These are phyloP conservation scores for Fratercula arctica DNA, from an alignment of 2,797 vertebrate species.

Conservation along the genomic window DNA sequence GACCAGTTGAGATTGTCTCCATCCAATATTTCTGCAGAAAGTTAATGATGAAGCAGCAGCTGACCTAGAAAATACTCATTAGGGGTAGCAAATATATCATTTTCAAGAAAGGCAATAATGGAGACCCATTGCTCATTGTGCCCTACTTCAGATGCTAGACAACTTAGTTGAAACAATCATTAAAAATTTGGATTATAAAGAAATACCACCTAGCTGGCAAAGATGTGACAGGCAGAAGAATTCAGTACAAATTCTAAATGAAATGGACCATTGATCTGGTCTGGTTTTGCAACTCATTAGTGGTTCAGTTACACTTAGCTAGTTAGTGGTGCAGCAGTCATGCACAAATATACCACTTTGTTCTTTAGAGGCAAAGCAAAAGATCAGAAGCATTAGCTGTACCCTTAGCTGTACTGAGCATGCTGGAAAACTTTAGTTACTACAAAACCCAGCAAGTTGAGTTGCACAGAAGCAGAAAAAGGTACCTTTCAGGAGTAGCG, in stretches of 20 bases:
- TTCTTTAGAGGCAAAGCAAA: neutral
- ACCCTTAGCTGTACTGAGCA: neutral
- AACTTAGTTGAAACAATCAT: slow-evolving; percentile 15
- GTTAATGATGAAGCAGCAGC: slow-evolving; percentile 17
- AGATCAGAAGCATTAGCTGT: neutral
- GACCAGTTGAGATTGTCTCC: neutral
- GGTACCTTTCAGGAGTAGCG: neutral
- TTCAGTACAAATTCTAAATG: neutral
- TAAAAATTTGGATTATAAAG: slow-evolving; percentile 5
- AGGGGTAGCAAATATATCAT: neutral
- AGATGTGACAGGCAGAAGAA: neutral
- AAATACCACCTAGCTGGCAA: neutral
- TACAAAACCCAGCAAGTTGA: neutral
- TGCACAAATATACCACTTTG: neutral
- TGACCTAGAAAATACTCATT: slow-evolving; percentile 20
- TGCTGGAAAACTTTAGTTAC: neutral
- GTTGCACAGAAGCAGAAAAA: neutral
- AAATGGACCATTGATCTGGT: neutral
- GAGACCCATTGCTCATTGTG: neutral
- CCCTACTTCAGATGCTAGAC: neutral
- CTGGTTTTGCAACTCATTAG: slow-evolving; percentile 15
- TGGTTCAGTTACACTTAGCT: neutral
- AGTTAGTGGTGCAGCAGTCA: neutral
- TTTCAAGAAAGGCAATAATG: neutral
- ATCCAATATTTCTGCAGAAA: neutral